Conservation (phyloP, 2,888 invertebrate species). For the Clivina fossor region DNA sequence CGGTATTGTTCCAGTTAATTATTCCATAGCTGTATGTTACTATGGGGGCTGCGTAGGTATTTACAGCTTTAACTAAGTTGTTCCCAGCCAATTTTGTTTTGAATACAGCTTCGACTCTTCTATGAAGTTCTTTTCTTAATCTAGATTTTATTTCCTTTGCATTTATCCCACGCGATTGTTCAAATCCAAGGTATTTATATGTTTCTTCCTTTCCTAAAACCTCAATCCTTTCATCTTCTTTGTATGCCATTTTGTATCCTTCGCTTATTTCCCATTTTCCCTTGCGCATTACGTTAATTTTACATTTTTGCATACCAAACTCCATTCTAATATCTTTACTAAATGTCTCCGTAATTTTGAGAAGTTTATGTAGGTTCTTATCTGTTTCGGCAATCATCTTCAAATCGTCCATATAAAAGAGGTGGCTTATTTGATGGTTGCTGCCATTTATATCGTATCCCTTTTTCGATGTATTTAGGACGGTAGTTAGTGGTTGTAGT, state of each 20-base stretch:
- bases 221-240: constrained; percentile 16
- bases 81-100: not conserved
- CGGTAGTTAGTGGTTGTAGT: constrained; percentile 20
- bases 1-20: not conserved
- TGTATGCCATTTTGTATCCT: not conserved
- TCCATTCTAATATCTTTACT: constrained; percentile 35
- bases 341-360: constrained; percentile 19
- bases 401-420: constrained; percentile 38
- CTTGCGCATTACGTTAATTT: not conserved
- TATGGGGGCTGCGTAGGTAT: not conserved
- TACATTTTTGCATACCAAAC: constrained; percentile 37
- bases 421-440: constrained; percentile 21
- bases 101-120: not conserved
- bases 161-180: constrained; percentile 11
- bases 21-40: constrained; percentile 6
- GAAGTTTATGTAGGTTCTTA: constrained; percentile 16
- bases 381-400: constrained; percentile 33
- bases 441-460: constrained; percentile 2
- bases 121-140: constrained; percentile 2
- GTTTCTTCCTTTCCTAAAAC: constrained; percentile 13
- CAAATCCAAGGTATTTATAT: constrained; percentile 35
- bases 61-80: not conserved
- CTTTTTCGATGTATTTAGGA: constrained; percentile 11
- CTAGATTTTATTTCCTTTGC: constrained; percentile 23
- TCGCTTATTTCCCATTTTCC: constrained; percentile 13